Percentiles rank a stretch among this genome's conserved stretches.
phyloP scores from a whole-genome alignment of 1,140 invertebrate species.

The Temnothorax nylanderi region DNA sequence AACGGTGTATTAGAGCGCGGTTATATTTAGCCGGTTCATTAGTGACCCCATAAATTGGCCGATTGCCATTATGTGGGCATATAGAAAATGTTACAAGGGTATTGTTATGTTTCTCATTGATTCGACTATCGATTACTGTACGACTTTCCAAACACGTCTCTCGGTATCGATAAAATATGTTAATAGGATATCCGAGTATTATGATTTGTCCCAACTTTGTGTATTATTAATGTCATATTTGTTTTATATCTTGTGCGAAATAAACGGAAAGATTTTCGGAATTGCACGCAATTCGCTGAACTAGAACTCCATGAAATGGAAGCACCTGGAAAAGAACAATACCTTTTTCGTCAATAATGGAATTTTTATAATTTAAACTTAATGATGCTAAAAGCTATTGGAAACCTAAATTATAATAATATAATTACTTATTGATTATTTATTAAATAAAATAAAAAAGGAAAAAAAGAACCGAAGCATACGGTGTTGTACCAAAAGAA shows the following conservation, averaged over 20 bases:
- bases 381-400: not conserved
- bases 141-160: not conserved
- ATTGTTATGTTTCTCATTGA: not conserved
- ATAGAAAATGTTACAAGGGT: not conserved
- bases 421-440: not conserved
- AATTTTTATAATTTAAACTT: not conserved
- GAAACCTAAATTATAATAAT: not conserved
- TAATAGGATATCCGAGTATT: not conserved
- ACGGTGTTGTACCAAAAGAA: not conserved
- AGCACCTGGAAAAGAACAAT: not conserved
- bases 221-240: not conserved
- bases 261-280: not conserved
- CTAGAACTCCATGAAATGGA: not conserved
- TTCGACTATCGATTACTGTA: conserved; percentile 1
- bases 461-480: not conserved
- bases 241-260: not conserved
- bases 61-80: conserved; percentile 73
- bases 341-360: not conserved
- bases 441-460: not conserved
- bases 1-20: conserved; percentile 77
- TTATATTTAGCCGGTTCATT: conserved; percentile 78
- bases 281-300: not conserved
- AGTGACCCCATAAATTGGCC: conserved; percentile 33
- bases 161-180: not conserved
- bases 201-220: not conserved